phyloP scores from a whole-genome alignment of 2,797 vertebrate genomes.

The Sebastiscus albofasciatus region DNA sequence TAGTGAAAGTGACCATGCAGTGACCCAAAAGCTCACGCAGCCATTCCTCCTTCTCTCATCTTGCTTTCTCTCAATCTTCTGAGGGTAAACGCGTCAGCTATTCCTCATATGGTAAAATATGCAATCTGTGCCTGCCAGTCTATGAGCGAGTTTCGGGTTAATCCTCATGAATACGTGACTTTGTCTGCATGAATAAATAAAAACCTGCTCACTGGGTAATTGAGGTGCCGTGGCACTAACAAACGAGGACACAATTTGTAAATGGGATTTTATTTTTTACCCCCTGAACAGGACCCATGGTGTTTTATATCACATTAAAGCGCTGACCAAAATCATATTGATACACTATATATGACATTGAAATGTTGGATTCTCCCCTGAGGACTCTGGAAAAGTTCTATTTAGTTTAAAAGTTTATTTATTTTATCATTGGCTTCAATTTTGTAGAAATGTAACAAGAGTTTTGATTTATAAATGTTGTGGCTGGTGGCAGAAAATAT shows the following conservation, averaged over 20 bases:
- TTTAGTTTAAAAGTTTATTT: slow-evolving; percentile 25
- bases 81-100: slow-evolving; percentile 82
- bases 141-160: slow-evolving; percentile 84
- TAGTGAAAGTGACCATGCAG: slow-evolving; percentile 77
- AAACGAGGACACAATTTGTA: slow-evolving; percentile 85
- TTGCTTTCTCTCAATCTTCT: slow-evolving; percentile 76
- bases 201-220: slow-evolving; percentile 86
- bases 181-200: slow-evolving; percentile 90
- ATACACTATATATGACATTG: slow-evolving; percentile 56
- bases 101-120: slow-evolving; percentile 85
- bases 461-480: slow-evolving; percentile 40
- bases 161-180: slow-evolving; percentile 90
- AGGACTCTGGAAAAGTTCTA: slow-evolving; percentile 38
- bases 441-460: slow-evolving; percentile 33
- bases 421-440: slow-evolving; percentile 40
- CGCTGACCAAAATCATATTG: slow-evolving; percentile 73
- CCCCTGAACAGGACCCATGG: slow-evolving; percentile 61
- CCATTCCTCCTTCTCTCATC: slow-evolving; percentile 59
- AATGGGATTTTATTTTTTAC: slow-evolving; percentile 75
- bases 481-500: slow-evolving; percentile 7
- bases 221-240: slow-evolving; percentile 86
- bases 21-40: slow-evolving; percentile 78
- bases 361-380: slow-evolving; percentile 48
- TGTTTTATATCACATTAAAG: slow-evolving; percentile 80
- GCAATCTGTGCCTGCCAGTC: slow-evolving; percentile 86